phyloP scores from a whole-genome alignment of 2,797 vertebrate genomes.

The Molossus molossus region DNA sequence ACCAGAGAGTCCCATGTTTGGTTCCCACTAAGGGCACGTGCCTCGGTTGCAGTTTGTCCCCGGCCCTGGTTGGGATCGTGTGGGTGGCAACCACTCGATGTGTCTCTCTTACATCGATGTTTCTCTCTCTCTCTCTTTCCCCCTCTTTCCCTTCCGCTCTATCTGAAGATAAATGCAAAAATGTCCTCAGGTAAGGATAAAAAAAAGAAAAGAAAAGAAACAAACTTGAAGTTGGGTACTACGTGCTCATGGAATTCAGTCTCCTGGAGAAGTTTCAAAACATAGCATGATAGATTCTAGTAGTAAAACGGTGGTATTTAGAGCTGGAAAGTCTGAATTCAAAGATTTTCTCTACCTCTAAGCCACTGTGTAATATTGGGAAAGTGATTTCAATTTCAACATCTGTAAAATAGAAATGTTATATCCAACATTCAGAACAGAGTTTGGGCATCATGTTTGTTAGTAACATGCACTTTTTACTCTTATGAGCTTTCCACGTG shows the following conservation, averaged over 20 bases:
- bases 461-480: neutral
- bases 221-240: neutral
- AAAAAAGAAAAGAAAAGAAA: neutral
- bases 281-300: neutral
- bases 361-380: neutral
- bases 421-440: neutral
- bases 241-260: neutral
- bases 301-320: neutral
- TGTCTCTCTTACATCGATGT: too few species aligned
- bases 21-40: too few species aligned
- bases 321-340: neutral
- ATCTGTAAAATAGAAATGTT: neutral
- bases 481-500: neutral
- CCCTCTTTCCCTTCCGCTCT: too few species aligned
- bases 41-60: too few species aligned
- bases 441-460: neutral
- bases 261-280: neutral
- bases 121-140: too few species aligned
- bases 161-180: too few species aligned
- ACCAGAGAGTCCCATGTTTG: too few species aligned
- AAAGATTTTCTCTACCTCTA: neutral
- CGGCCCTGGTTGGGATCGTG: too few species aligned
- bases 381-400: neutral
- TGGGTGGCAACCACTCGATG: too few species aligned
- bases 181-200: too few species aligned